Evolutionary conservation across 2,888 invertebrate species (phyloP).

Genomic region (Epistrophe eligans): DNA sequence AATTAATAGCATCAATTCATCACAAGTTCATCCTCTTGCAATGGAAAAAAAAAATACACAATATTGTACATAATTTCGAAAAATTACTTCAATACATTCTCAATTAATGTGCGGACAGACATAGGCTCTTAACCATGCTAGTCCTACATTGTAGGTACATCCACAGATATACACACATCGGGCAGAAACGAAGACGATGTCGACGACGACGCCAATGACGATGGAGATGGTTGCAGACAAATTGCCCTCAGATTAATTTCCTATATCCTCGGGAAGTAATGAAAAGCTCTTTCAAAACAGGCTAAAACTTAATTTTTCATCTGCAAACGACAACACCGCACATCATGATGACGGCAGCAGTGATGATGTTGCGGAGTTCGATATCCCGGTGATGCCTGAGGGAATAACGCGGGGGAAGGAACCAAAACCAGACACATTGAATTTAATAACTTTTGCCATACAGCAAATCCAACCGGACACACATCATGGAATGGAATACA

Average conservation of each 20-base stretch:
- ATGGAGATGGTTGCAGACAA: conserved; percentile 63
- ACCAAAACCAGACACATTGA: conserved; percentile 33
- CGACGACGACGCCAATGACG: conserved; percentile 24
- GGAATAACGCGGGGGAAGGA: background rate
- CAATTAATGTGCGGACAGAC: conserved; percentile 63
- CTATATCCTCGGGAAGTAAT: conserved; percentile 65
- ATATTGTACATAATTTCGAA: conserved; percentile 72
- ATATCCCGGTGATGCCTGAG: background rate
- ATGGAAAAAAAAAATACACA: conserved; percentile 27
- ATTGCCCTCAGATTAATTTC: conserved; percentile 72
- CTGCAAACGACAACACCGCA: conserved; percentile 63
- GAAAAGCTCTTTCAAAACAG: conserved; percentile 75
- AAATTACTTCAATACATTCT: conserved; percentile 69
- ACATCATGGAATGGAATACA: conserved; percentile 70
- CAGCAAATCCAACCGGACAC: conserved; percentile 67
- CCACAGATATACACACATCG: background rate
- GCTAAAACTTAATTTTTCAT: conserved; percentile 72
- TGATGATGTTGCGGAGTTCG: conserved; percentile 33
- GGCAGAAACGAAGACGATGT: background rate
- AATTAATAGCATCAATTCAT: conserved; percentile 68
- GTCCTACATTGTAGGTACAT: background rate
- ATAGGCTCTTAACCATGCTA: background rate
- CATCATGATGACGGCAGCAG: conserved; percentile 44
- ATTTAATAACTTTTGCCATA: conserved; percentile 69
- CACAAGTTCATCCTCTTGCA: conserved; percentile 36